Conservation (phyloP, 1,140 invertebrate genomes). For the Brachionus manjavacas region DNA sequence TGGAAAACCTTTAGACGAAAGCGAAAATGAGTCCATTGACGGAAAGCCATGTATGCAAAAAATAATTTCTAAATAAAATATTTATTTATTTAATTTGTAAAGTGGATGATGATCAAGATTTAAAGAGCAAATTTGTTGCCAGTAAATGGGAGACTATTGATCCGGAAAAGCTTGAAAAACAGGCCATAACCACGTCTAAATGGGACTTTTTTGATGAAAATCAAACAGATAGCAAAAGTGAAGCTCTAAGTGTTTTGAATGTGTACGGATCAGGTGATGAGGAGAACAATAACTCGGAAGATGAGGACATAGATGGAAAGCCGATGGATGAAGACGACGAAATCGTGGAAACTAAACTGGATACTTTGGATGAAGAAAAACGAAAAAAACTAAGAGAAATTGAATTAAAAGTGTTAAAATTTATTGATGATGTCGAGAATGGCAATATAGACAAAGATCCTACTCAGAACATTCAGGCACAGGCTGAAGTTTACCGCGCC, state of each 20-base stretch:
- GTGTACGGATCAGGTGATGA: neutral
- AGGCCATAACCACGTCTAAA: slow-evolving; percentile 32
- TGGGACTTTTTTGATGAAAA: slow-evolving; percentile 41
- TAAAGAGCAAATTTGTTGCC: neutral
- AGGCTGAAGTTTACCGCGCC: neutral
- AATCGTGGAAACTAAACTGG: neutral
- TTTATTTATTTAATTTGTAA: neutral
- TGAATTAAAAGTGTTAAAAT: neutral
- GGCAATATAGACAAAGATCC: neutral
- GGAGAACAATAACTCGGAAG: neutral
- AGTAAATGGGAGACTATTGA: slow-evolving; percentile 21
- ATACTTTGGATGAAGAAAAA: slow-evolving; percentile 15
- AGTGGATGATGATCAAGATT: neutral
- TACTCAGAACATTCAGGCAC: neutral
- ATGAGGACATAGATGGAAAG: slow-evolving; percentile 15
- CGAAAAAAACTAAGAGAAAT: slow-evolving; percentile 19
- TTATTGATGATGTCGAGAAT: slow-evolving; percentile 16
- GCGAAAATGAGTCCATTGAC: slow-evolving; percentile 12
- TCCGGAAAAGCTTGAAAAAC: neutral
- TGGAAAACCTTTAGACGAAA: slow-evolving; percentile 35
- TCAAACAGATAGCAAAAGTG: neutral
- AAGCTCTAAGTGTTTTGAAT: neutral
- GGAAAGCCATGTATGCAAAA: neutral
- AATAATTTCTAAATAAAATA: neutral
- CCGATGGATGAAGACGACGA: slow-evolving; percentile 9